Evolutionary conservation across 2,797 vertebrate genomes (phyloP).

Genomic region (Sebastes oblongus): DNA sequence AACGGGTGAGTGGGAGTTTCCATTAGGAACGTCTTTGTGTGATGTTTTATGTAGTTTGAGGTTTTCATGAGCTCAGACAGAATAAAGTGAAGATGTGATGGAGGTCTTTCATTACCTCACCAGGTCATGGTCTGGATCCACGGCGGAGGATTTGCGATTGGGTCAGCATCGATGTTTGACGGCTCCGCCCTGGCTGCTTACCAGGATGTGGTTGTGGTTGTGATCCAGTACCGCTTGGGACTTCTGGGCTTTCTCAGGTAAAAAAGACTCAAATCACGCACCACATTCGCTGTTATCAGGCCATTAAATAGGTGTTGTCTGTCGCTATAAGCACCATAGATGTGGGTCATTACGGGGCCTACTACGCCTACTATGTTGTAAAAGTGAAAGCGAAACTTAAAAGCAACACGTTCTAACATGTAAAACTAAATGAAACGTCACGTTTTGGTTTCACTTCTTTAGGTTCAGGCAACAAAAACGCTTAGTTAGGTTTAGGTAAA

Average conservation of each 20-base stretch:
- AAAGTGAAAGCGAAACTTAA: too few relatives aligned
- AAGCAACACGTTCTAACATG: too few relatives aligned
- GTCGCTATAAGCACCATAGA: too few relatives aligned
- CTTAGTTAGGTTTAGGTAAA: too few relatives aligned
- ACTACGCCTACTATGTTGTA: too few relatives aligned
- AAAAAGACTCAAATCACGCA: constrained; percentile 1
- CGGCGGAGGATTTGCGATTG: constrained; percentile 70
- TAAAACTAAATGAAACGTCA: too few relatives aligned
- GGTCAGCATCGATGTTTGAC: constrained; percentile 75
- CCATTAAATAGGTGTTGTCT: too few relatives aligned
- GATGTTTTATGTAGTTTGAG: background rate
- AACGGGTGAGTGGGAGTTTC: too few relatives aligned
- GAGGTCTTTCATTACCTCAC: background rate
- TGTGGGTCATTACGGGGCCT: too few relatives aligned
- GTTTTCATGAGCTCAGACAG: background rate
- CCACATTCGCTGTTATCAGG: too few relatives aligned
- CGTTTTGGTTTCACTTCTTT: too few relatives aligned
- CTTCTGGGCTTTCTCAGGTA: constrained; percentile 86
- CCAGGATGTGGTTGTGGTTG: constrained; percentile 84
- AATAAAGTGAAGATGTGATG: background rate
- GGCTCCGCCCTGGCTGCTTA: constrained; percentile 81
- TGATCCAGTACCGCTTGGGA: constrained; percentile 86
- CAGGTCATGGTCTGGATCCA: constrained; percentile 90
- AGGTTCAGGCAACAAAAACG: too few relatives aligned
- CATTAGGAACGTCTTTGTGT: background rate